Evolutionary conservation across 1,140 invertebrate genomes (phyloP).

Genomic region (Caenorhabditis inopinata): DNA sequence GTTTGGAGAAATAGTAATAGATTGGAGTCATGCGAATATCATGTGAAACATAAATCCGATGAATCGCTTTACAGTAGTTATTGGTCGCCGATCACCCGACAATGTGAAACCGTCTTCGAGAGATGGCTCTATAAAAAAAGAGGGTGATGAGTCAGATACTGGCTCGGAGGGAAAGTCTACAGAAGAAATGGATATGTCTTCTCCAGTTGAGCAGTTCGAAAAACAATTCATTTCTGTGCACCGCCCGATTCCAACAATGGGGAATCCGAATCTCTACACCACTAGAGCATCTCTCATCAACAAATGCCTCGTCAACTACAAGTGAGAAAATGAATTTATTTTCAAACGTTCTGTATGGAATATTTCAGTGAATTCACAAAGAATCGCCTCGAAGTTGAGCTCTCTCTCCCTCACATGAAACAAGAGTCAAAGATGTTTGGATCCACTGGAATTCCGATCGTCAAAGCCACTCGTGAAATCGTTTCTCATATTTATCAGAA

Average conservation of each 20-base stretch:
- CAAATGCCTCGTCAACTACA: neutral
- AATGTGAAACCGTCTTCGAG: neutral
- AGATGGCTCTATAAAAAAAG: neutral
- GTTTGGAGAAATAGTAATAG: constrained; percentile 1
- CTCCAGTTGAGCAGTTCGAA: neutral
- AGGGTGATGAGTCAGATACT: neutral
- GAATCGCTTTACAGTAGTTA: neutral
- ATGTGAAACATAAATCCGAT: constrained; percentile 10
- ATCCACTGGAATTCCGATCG: neutral
- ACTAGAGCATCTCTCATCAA: neutral
- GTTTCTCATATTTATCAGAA: neutral
- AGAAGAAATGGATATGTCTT: neutral
- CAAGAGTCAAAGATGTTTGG: neutral
- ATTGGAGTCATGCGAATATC: constrained; percentile 4
- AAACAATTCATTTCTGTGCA: neutral
- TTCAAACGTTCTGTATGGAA: neutral
- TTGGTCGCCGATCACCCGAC: neutral
- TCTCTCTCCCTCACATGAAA: neutral
- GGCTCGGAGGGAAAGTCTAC: neutral
- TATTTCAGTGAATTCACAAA: neutral
- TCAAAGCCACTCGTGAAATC: neutral
- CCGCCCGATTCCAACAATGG: constrained; percentile 2
- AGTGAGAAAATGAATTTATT: neutral
- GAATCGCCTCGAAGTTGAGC: neutral
- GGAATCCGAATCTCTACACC: neutral